Evolutionary conservation across 1,140 invertebrate genomes (phyloP), one percentile per base, ranked within the genome.

Genomic region (Elymnias hypermnestra): DNA sequence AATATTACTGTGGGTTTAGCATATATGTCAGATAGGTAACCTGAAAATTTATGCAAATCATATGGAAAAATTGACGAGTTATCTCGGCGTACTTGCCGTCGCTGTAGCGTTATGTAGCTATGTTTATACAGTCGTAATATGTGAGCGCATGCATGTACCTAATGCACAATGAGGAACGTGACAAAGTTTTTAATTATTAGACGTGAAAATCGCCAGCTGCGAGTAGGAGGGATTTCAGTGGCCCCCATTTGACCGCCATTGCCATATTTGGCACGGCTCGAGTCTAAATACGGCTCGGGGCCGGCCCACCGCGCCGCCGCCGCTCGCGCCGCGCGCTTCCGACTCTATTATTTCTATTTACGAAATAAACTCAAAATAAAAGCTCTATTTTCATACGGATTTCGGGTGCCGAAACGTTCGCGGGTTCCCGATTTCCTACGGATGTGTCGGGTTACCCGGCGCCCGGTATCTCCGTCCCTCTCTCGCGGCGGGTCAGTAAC

Each of bases 221-320:
- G 59, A 86, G 87, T 86, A 88, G 88, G 88, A 89, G 88, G 87
- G 88, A 88, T 88, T 87, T 91, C 88, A 89, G 89, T 89, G 89
- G 87, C 88, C 90, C 90, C 89, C 90, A 90, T 91, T 90, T 90
- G 90, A 87, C 87, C 89, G 75, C 64, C 89, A 89, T 89, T 89
- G 83, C 91, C 90, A 88, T 91, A 91, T 91, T 91, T 89, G 90
- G 90, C 82, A 90, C 87, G 89, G 89, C 87, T 87, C 88, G 88
- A 82, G 88, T 91, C 91, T 91, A 91, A 91, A 91, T 92, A 91
- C 90, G 91, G 91, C 88, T 89, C 87, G 88, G 88, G 89, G 88
- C 88, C 87, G 87, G 90, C 90, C 90, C 87, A 81, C 72, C 69
- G 62, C 67, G 63, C 71, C 72, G 62, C 73, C 64, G 71, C 75